Percentiles rank a stretch among this genome's conserved stretches.
phyloP scores from a whole-genome alignment of 2,888 invertebrate genomes.

The Erebia ligea region DNA sequence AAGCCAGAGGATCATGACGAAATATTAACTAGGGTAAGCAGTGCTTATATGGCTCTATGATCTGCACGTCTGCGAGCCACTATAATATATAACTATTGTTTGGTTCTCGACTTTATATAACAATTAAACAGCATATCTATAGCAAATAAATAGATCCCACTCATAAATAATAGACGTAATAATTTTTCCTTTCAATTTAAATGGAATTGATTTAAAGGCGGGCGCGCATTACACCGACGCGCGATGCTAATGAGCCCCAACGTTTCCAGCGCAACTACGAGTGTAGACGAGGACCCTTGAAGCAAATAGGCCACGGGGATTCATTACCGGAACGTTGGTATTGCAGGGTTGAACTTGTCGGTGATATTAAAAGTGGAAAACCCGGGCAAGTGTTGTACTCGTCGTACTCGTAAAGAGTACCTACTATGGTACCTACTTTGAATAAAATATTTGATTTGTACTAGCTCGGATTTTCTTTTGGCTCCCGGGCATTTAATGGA shows the following conservation, averaged over 20 bases:
- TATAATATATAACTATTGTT: background rate
- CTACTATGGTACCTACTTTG: too few relatives aligned
- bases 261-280: constrained; percentile 37
- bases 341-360: constrained; percentile 24
- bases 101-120: background rate
- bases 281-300: constrained; percentile 37
- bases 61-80: too few relatives aligned
- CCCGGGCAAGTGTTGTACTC: too few relatives aligned
- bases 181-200: constrained; percentile 27
- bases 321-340: constrained; percentile 32
- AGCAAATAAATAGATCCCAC: background rate
- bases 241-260: constrained; percentile 38
- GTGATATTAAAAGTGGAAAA: constrained; percentile 23
- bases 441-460: too few relatives aligned
- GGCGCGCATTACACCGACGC: constrained; percentile 37
- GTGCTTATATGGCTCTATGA: too few relatives aligned
- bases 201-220: constrained; percentile 36
- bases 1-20: too few relatives aligned
- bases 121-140: background rate
- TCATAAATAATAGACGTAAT: constrained; percentile 17
- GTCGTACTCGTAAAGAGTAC: too few relatives aligned
- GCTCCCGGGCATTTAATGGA: too few relatives aligned
- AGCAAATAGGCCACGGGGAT: constrained; percentile 42
- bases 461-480: too few relatives aligned
- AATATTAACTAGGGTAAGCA: too few relatives aligned